phyloP scores from a whole-genome alignment of 2,888 invertebrate genomes.

The Xestia ashworthii region DNA sequence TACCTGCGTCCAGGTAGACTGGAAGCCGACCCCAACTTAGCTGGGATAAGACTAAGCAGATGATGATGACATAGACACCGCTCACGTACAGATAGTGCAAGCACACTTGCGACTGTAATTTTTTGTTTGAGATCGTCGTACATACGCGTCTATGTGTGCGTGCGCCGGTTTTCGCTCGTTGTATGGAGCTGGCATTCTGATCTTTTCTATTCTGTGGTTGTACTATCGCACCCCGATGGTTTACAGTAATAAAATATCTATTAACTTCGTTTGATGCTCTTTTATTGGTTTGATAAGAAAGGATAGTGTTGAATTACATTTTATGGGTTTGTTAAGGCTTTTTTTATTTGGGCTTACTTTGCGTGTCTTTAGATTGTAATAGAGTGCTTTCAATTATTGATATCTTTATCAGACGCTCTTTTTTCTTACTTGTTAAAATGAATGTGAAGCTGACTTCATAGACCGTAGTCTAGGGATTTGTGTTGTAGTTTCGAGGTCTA shows the following conservation, averaged over 20 bases:
- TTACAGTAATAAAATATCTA: slow-evolving; percentile 62
- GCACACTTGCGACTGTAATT: neutral
- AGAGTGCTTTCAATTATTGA: slow-evolving; percentile 41
- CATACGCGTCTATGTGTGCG: neutral
- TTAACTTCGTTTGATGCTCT: slow-evolving; percentile 54
- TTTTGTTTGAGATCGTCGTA: neutral
- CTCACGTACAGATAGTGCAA: too few species aligned
- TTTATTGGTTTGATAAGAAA: slow-evolving; percentile 59
- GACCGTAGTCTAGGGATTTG: neutral
- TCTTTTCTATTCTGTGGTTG: neutral
- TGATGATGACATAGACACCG: too few species aligned
- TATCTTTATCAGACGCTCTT: neutral
- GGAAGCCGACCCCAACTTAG: too few species aligned
- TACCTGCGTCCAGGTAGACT: too few species aligned
- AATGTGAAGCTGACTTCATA: neutral
- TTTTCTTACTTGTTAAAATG: neutral
- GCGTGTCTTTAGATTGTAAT: slow-evolving; percentile 9
- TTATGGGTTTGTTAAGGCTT: slow-evolving; percentile 23
- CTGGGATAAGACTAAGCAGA: too few species aligned
- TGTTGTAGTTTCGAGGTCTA: neutral
- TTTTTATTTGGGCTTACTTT: slow-evolving; percentile 18
- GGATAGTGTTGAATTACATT: slow-evolving; percentile 42
- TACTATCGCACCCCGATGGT: slow-evolving; percentile 38
- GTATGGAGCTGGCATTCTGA: slow-evolving; percentile 8
- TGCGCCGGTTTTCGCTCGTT: neutral